Evolutionary conservation across 1,140 invertebrate genomes (phyloP), one percentile per base, ranked within the genome.

Genomic region (Dysdera silvatica): DNA sequence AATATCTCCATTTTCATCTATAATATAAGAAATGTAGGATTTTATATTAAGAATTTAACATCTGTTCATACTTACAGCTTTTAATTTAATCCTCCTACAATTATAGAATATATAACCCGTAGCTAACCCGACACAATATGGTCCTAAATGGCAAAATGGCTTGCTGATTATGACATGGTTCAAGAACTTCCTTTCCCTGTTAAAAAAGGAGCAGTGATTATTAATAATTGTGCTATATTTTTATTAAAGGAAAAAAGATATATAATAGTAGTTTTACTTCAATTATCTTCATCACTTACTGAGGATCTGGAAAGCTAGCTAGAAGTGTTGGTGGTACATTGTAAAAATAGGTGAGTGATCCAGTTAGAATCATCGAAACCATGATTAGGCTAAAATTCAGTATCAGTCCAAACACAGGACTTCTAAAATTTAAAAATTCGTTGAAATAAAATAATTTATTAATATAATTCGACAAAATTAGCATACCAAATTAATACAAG

Each of bases 281-380:
- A 51, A 51, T 51, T 37, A 26, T 63, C 18, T 10, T 18, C 2
- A 23, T 16, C n/a, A 35, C 68, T 62, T 70, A 65, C 66, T 65
- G 31, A 24, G 65, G 59, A 52, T 70, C 69, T 20, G 69, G 69
- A 35, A 69, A 57, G 16, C 65, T 69, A 31, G 59, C 62, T 8
- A 69, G 58, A 18, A 60, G 45, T n/a, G 61, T 67, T 18, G 69
- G 69, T 55, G 69, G 69, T 23, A 70, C 53, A 28, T 67, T 51
- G 48, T 67, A 55, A 14, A 57, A 43, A 29, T 67, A 69, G 3
- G 53, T 64, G n/a, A 64, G 43, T n/a, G 54, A 29, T 24, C 61
- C 61, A 0, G 61, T 64, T 40, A 52, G 57, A 29, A 64, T 51
- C 55, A 64, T 64, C 33, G 61, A 64, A 6, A 53, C 55, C 29